phyloP scores from a whole-genome alignment of 2,113 vertebrate species.

The Glaucomys volans region DNA sequence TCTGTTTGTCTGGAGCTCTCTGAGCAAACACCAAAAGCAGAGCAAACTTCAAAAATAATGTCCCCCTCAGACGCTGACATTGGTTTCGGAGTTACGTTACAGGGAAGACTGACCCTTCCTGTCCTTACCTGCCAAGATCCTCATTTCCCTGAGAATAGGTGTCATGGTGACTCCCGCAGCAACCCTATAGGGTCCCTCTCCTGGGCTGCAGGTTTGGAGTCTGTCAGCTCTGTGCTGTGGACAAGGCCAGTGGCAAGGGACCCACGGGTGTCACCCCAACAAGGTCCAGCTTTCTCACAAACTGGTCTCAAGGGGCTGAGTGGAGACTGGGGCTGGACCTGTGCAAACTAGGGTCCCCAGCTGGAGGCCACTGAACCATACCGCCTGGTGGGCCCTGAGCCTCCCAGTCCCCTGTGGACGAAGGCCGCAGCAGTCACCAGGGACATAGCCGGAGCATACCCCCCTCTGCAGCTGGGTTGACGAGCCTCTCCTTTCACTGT shows the following conservation, averaged over 20 bases:
- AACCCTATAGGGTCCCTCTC: neutral
- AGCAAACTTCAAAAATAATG: neutral
- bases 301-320: conserved; percentile 24
- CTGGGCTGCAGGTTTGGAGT: neutral
- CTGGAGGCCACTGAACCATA: neutral
- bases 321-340: neutral
- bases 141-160: neutral
- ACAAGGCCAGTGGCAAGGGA: neutral
- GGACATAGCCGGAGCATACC: neutral
- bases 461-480: neutral
- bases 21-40: neutral
- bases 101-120: no score
- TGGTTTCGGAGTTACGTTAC: fast-evolving
- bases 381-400: neutral
- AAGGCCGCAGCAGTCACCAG: neutral
- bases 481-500: neutral
- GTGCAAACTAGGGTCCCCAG: neutral
- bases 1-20: neutral
- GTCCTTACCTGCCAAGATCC: fast-evolving
- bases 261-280: neutral
- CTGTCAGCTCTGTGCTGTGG: fast-evolving
- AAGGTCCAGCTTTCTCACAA: neutral
- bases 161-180: fast-evolving
- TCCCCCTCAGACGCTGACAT: fast-evolving
- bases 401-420: neutral